Evolutionary conservation across 53 echinoderm and acorn worm species (phyloP).

Genomic region (Arbacia lixula): DNA sequence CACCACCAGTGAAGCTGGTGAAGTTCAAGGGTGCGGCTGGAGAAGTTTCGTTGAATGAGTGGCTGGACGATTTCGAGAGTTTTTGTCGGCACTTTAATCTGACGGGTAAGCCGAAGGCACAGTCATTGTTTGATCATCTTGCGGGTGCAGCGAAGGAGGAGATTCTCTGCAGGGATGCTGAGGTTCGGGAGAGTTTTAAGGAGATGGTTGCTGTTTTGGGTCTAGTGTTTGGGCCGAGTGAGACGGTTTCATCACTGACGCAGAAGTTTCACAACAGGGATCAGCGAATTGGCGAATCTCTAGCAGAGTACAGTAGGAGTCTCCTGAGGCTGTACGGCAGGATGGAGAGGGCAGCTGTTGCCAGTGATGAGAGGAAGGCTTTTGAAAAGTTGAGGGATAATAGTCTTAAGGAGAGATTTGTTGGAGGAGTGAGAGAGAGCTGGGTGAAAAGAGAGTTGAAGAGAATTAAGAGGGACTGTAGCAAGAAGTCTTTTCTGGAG

Average conservation of each 20-base stretch:
- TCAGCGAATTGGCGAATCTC: not conserved
- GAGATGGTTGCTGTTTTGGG: too few relatives aligned
- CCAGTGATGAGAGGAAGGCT: not conserved
- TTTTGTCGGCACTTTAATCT: too few relatives aligned
- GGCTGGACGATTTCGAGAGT: too few relatives aligned
- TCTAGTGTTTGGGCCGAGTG: too few relatives aligned
- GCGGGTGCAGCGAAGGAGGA: conserved; percentile 3
- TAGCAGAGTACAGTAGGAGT: conserved; percentile 12
- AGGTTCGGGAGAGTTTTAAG: too few relatives aligned
- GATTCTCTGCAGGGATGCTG: conserved; percentile 1
- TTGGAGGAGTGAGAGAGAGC: conserved; percentile 29
- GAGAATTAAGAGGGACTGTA: conserved; percentile 42
- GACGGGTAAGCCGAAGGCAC: too few relatives aligned
- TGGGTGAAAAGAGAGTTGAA: conserved; percentile 21
- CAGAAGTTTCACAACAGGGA: not conserved
- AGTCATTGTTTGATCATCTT: conserved; percentile 18
- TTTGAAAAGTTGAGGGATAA: not conserved
- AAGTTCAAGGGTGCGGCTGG: too few relatives aligned
- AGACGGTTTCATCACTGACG: too few relatives aligned
- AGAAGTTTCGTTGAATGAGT: too few relatives aligned
- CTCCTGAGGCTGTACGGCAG: not conserved
- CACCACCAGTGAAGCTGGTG: too few relatives aligned
- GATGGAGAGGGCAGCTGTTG: not conserved
- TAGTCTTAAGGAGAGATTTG: conserved; percentile 18
- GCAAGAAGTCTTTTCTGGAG: conserved; percentile 35